Base-by-base conservation (phyloP, 37 sponge, comb jelly and placozoan species). In the Halichondria panicea region DNA sequence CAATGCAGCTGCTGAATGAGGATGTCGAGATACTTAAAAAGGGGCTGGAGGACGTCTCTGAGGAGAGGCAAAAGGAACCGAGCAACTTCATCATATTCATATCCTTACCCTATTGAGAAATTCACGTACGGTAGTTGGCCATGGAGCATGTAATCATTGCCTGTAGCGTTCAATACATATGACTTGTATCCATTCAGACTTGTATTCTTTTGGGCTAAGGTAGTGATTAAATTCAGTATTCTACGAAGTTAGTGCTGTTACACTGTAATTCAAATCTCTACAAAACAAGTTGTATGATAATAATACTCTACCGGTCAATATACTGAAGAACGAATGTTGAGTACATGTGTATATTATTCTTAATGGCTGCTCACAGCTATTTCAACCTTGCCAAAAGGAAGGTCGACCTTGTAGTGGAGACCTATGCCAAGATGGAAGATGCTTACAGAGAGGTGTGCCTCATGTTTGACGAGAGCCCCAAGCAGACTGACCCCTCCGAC, bases 21-120 rank as follows among this genome's bases (percentile, higher is more conserved):
- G 94, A 93, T 72, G 80, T 88, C 8, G 35, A 64, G 64, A 63
- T 15, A 3, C 43, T 93, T 55, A 80, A 72, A 32, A 64, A 78
- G 8, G 94, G 94, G 41, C 56, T 93, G 22, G 69, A 88, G 37
- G 41, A 46, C 18, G 48, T 85, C 19, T 25, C 63, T 37, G 38
- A 25, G 22, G 94, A 93, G 71, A 75, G 42, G 53, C 79, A 88
- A 37, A 71, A 70, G 46, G 86, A 93, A 15, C 77, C 80, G 34
- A 43, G 74, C 56, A 93, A 89, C 79, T 93, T 89, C 65, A 60
- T 85, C 44, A 2, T 93, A n/a, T 93, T 84, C 83, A 85, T 93
- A 93, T 93, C 94, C 94, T 84, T 55, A n/a, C n/a, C n/a, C n/a
- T n/a, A n/a, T n/a, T n/a, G n/a, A n/a, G n/a, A n/a, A n/a, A n/a